Conservation (phyloP, 2,888 invertebrate species). For the Athrips mouffetella region DNA sequence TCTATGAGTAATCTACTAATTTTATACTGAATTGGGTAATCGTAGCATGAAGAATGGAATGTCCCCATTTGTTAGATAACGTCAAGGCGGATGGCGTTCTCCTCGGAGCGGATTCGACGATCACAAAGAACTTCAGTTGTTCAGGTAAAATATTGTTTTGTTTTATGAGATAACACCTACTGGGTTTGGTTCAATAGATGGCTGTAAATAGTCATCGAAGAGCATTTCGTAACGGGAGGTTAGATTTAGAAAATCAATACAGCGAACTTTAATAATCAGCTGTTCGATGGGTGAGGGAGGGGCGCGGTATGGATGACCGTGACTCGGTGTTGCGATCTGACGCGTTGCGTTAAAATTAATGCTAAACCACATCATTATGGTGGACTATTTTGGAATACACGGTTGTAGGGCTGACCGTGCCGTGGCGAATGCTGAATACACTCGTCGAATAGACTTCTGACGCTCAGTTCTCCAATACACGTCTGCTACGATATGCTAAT, state of each 20-base stretch:
- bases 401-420: not conserved
- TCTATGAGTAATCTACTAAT: conserved; percentile 48
- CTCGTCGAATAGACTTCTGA: not conserved
- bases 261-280: conserved; percentile 73
- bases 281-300: conserved; percentile 63
- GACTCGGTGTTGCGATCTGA: conserved; percentile 54
- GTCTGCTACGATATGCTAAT: not conserved
- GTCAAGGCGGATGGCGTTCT: conserved; percentile 77
- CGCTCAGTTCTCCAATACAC: not conserved
- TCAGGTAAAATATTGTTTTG: conserved; percentile 73
- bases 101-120: conserved; percentile 67
- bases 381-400: conserved; percentile 32
- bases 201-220: conserved; percentile 30
- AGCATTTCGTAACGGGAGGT: conserved; percentile 47
- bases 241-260: conserved; percentile 75
- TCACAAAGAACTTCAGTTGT: conserved; percentile 81
- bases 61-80: conserved; percentile 82
- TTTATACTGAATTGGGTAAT: conserved; percentile 35
- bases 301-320: conserved; percentile 63
- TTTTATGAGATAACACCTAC: conserved; percentile 30
- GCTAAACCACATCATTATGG: conserved; percentile 26
- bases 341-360: conserved; percentile 42
- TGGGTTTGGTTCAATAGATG: conserved; percentile 19
- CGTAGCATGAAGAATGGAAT: conserved; percentile 80
- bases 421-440: conserved; percentile 12